These are phyloP conservation scores for Pristionchus arcanus DNA, from an alignment of 2,888 invertebrate species.

Conservation along the genomic window DNA sequence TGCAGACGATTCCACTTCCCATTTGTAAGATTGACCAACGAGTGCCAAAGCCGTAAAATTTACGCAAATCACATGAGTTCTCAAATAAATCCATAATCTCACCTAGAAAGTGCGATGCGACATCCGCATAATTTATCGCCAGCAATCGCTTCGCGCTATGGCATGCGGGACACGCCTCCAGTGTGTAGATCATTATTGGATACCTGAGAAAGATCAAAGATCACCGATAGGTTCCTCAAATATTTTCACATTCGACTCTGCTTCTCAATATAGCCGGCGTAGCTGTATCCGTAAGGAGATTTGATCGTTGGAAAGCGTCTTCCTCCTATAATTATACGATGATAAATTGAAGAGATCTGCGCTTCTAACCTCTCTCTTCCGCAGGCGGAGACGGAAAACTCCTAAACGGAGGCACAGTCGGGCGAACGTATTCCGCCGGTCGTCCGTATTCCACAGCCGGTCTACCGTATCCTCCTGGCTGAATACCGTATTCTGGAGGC, in stretches of 20 bases:
- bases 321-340: neutral
- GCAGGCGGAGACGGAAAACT: slow-evolving; percentile 1
- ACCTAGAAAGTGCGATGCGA: slow-evolving; percentile 76
- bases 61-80: no score
- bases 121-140: slow-evolving; percentile 75
- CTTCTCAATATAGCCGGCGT: slow-evolving; percentile 74
- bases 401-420: neutral
- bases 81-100: no score
- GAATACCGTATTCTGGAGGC: neutral
- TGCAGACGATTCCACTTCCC: no score
- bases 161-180: slow-evolving; percentile 75
- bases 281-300: slow-evolving; percentile 66
- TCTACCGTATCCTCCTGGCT: neutral
- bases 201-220: slow-evolving; percentile 56
- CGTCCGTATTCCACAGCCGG: neutral
- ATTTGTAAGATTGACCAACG: no score
- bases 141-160: slow-evolving; percentile 77
- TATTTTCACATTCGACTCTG: slow-evolving; percentile 59
- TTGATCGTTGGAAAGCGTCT: slow-evolving; percentile 1
- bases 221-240: neutral
- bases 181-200: slow-evolving; percentile 76
- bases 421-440: neutral
- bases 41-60: no score
- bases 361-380: slow-evolving; percentile 5
- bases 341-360: neutral